Evolutionary conservation across 2,888 invertebrate species (phyloP).

Genomic region (Opisthograptis luteolata): DNA sequence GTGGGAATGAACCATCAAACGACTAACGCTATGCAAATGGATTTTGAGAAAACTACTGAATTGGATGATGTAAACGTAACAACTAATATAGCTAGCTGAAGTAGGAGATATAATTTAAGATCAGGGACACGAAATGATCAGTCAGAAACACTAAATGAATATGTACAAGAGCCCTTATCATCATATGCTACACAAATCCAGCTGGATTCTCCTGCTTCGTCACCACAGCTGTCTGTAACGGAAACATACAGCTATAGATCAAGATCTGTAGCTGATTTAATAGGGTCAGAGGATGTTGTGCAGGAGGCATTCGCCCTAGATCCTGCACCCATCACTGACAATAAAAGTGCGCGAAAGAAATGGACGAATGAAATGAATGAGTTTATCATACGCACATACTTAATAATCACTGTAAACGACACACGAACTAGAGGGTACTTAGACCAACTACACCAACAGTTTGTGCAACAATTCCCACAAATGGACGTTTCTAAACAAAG

Average conservation of each 20-base stretch:
- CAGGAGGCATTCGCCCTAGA: not conserved
- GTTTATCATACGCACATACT: slow-evolving; percentile 21
- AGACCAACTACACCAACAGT: slow-evolving; percentile 3
- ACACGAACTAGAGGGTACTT: slow-evolving; percentile 11
- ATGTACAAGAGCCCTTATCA: too few species aligned
- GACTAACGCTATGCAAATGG: not conserved
- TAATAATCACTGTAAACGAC: slow-evolving; percentile 10
- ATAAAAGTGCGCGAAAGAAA: not conserved
- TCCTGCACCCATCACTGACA: not conserved
- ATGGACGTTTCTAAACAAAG: slow-evolving; percentile 13
- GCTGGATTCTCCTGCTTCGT: not conserved
- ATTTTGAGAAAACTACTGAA: not conserved
- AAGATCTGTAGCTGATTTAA: not conserved
- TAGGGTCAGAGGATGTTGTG: not conserved
- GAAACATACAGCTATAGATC: not conserved
- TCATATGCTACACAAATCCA: too few species aligned
- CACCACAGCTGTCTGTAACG: not conserved
- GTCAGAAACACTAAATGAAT: too few species aligned
- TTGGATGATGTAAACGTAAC: not conserved
- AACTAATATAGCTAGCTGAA: not conserved
- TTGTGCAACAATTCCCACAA: slow-evolving; percentile 6
- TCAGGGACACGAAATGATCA: not conserved
- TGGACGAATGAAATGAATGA: slow-evolving; percentile 16
- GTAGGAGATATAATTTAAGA: not conserved
- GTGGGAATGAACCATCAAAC: not conserved